Percentiles rank a stretch among this genome's conserved stretches.
Evolutionary conservation across 2,888 invertebrate genomes (phyloP).

Genomic region (Geotrupes spiniger): DNA sequence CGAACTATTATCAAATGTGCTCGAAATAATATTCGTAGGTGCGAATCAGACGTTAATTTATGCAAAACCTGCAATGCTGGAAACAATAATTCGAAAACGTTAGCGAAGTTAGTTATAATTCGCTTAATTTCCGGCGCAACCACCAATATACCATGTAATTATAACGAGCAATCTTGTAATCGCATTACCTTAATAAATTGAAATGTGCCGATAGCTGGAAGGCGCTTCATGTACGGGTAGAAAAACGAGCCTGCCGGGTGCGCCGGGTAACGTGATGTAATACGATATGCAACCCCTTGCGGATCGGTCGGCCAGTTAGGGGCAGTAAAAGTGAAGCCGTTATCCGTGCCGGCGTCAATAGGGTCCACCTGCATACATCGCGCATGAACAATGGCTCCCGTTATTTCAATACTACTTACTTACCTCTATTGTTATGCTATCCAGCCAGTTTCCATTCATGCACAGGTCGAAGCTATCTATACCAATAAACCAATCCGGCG

Average conservation of each 20-base stretch:
- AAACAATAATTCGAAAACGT: too few species aligned
- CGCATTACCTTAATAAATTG: slow-evolving; percentile 81
- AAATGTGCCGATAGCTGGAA: slow-evolving; percentile 88
- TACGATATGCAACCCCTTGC: slow-evolving; percentile 81
- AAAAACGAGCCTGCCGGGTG: slow-evolving; percentile 94
- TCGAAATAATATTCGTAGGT: too few species aligned
- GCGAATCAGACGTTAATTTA: too few species aligned
- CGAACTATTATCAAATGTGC: too few species aligned
- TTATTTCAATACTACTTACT: slow-evolving; percentile 50
- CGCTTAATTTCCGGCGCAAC: slow-evolving; percentile 4
- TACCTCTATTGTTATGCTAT: slow-evolving; percentile 85
- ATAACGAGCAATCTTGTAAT: slow-evolving; percentile 4
- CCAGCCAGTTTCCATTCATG: slow-evolving; percentile 87
- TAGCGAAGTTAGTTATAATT: slow-evolving; percentile 1
- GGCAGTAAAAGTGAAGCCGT: slow-evolving; percentile 95
- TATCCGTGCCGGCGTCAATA: slow-evolving; percentile 90
- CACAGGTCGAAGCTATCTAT: slow-evolving; percentile 89
- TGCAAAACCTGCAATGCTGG: too few species aligned
- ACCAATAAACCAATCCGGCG: slow-evolving; percentile 94
- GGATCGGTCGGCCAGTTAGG: slow-evolving; percentile 94
- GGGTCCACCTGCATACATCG: slow-evolving; percentile 71
- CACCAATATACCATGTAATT: not conserved
- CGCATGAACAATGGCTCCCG: not conserved
- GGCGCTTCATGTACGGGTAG: slow-evolving; percentile 82
- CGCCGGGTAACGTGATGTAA: slow-evolving; percentile 84